Evolutionary conservation across 2,888 invertebrate species (phyloP), one percentile per base, ranked within the genome.

Genomic region (Cataglyphis rosenhaueri): DNA sequence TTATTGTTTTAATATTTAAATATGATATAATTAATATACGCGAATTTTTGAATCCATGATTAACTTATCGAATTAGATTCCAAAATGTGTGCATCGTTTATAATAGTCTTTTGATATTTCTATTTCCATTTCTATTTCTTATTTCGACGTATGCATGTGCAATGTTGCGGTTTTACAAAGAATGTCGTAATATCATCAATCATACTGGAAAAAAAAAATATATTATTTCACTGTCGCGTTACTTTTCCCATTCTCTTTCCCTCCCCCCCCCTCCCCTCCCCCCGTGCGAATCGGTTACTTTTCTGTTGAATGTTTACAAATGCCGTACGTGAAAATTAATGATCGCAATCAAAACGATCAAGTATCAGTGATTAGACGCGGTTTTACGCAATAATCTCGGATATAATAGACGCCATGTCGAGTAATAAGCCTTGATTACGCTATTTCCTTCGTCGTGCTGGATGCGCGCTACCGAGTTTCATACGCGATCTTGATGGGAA

Each of bases 341-440:
- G 55, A 66, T 66, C 41, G 66, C 29, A 41, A 76, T 66, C 57
- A 66, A 76, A 76, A 76, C 66, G 76, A 66, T n/a, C 76, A 76
- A 76, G 41, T 57, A 57, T n/a, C 41, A 41, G 32, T 44, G 76
- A 76, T 66, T 66, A 76, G 55, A 41, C 15, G 29, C 21, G 15
- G 66, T n/a, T 52, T 76, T 76, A 66, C 57, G 66, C 65, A 76
- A 76, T 29, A 65, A n/a, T 52, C 64, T 18, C 12, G 55, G 55
- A 76, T 65, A 65, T 76, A 65, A 74, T 62, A 18, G 62, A 74
- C 35, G 44, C 57, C 66, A 57, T 76, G 81, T 81, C 25, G 71
- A 73, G 59, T 66, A 76, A 76, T 41, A 29, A 76, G 57, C 66
- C 38, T 66, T 65, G 65, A 76, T 65, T 65, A 65, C 25, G 65